These are phyloP conservation scores for Netelia fuscicornis DNA, from an alignment of 2,888 invertebrate genomes.

Conservation along the genomic window DNA sequence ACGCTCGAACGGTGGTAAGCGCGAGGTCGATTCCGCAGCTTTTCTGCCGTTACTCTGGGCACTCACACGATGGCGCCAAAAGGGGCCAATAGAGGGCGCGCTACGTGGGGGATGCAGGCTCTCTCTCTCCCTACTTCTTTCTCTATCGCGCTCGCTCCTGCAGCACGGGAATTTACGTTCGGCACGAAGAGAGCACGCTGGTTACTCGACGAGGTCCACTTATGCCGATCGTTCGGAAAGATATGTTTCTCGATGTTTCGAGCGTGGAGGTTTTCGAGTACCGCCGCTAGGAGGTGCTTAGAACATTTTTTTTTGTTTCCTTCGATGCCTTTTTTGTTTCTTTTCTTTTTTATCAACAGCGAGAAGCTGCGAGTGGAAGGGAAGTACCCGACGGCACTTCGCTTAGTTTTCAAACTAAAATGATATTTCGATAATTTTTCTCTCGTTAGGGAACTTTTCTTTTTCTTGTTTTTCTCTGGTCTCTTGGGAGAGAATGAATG, in stretches of 20 bases:
- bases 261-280: conserved; percentile 18
- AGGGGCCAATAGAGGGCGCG: not conserved
- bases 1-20: conserved; percentile 38
- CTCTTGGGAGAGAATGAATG: not conserved
- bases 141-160: not conserved
- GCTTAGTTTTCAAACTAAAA: no score
- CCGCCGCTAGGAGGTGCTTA: not conserved
- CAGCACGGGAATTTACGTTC: conserved; percentile 37
- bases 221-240: conserved; percentile 40
- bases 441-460: no score
- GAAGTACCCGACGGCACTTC: no score
- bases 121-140: not conserved
- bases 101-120: no score
- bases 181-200: not conserved
- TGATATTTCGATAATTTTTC: no score
- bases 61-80: conserved; percentile 1
- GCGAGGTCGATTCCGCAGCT: conserved; percentile 47
- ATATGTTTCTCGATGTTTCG: conserved; percentile 28
- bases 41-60: conserved; percentile 4
- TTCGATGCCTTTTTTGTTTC: not conserved
- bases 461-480: not conserved
- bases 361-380: no score
- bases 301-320: not conserved
- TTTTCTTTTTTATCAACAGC: not conserved
- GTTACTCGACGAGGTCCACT: conserved; percentile 43